Base-by-base conservation (phyloP, 2,888 invertebrate species). In the Carpatolechia fugitivella region DNA sequence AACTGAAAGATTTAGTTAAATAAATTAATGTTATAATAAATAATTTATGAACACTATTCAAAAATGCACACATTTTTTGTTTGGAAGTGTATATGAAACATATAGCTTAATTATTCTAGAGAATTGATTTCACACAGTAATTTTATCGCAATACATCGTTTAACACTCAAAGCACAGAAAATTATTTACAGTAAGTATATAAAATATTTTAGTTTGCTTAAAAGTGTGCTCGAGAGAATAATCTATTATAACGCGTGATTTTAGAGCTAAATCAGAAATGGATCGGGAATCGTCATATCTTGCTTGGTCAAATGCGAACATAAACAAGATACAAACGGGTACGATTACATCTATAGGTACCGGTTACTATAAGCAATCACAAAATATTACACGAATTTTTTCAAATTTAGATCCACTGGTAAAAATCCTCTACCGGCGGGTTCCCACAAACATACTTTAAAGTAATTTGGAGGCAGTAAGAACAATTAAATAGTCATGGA, bases 241-340 rank as follows among this genome's bases (percentile, higher is more conserved):
- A n/a, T n/a, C n/a, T n/a, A n/a, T n/a, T n/a, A n/a, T n/a, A 41
- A 41, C 40, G 40, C 40, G 40, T 41, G 40, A 41, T 41, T 41
- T 18, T 18, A 11, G 10, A 41, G 40, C 40, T 41, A 41, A 10
- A 41, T 18, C 18, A 4, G 3, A 24, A 24, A 6, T 24, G 6
- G 24, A 24, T 24, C 6, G 3, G 24, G 6, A 24, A 4, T 24
- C 24, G 3, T 24, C n/a, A n/a, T n/a, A n/a, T n/a, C n/a, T n/a
- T n/a, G n/a, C n/a, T n/a, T n/a, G n/a, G n/a, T n/a, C n/a, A n/a
- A n/a, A n/a, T n/a, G n/a, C n/a, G n/a, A n/a, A n/a, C n/a, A n/a
- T n/a, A n/a, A n/a, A n/a, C n/a, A n/a, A n/a, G n/a, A n/a, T n/a
- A n/a, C n/a, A n/a, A n/a, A n/a, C n/a, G n/a, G n/a, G n/a, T n/a